phyloP scores from a whole-genome alignment of 2,113 vertebrate genomes.

The Centropristis striata region DNA sequence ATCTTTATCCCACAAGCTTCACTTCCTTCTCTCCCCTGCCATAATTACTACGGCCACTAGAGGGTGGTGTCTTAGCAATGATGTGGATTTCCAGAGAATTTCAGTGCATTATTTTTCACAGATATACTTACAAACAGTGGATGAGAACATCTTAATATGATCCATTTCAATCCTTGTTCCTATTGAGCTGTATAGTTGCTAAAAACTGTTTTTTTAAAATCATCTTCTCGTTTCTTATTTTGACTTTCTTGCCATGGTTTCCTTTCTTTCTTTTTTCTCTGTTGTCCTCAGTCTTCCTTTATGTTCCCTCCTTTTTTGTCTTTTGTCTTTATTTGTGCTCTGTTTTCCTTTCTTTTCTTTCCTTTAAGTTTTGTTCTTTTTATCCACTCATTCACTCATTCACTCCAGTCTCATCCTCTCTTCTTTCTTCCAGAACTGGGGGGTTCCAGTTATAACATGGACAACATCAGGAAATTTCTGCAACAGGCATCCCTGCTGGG shows the following conservation, averaged over 20 bases:
- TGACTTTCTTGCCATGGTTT: not conserved
- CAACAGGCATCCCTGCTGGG: constrained; percentile 89
- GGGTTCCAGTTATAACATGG: constrained; percentile 87
- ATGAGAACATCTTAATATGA: too few relatives aligned
- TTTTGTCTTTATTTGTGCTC: too few relatives aligned
- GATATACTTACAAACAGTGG: too few relatives aligned
- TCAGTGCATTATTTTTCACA: too few relatives aligned
- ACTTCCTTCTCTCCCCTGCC: too few relatives aligned
- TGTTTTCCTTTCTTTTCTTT: too few relatives aligned
- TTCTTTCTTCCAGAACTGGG: constrained; percentile 80
- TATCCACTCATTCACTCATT: not conserved
- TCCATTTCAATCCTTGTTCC: not conserved
- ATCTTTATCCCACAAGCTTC: too few relatives aligned
- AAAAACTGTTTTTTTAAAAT: not conserved
- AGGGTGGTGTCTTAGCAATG: too few relatives aligned
- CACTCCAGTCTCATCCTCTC: not conserved
- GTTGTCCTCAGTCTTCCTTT: not conserved
- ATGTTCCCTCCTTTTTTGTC: too few relatives aligned
- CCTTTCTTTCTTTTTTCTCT: not conserved
- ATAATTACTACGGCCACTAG: too few relatives aligned
- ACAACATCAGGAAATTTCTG: constrained; percentile 88
- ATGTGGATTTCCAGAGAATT: too few relatives aligned
- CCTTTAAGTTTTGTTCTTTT: not conserved
- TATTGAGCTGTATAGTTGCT: not conserved
- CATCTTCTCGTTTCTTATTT: not conserved